A percentile compares a stretch with the other conserved stretches of the same genome.
Evolutionary conservation across 2,113 vertebrate species (phyloP).

Genomic region (Microcebus murinus): DNA sequence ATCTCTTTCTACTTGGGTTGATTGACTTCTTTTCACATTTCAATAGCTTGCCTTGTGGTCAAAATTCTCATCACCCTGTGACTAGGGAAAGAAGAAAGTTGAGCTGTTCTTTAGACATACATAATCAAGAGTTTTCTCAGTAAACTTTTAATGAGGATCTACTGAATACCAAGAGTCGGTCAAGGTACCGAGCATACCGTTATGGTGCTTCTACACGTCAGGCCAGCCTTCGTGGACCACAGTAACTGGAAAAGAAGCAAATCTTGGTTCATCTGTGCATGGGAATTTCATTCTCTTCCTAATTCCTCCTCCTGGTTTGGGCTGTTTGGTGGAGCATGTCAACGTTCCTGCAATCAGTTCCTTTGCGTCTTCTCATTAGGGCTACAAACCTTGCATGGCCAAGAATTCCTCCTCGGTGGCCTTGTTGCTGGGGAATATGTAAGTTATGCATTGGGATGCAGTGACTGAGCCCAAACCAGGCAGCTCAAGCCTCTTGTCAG

Average conservation of each 20-base stretch:
- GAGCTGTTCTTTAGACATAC: constrained; percentile 35
- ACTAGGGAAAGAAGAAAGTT: neutral
- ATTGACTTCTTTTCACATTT: constrained; percentile 38
- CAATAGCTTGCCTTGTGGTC: neutral
- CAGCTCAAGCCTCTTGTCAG: neutral
- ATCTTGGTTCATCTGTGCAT: neutral
- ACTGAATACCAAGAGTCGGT: neutral
- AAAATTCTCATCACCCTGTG: neutral
- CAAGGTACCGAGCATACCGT: rapidly evolving
- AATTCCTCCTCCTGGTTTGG: neutral
- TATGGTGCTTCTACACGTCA: neutral
- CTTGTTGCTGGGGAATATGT: neutral
- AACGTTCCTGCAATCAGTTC: no score
- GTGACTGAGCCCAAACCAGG: neutral
- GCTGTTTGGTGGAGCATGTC: no score
- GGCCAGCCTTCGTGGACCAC: neutral
- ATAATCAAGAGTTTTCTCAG: neutral
- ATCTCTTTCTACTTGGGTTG: neutral
- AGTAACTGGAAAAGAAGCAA: neutral
- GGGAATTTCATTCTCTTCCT: neutral
- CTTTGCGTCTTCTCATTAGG: neutral
- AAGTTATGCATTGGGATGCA: neutral
- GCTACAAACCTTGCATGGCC: neutral
- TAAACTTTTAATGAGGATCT: neutral
- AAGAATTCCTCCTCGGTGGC: neutral